Base-by-base conservation (phyloP, 1,140 invertebrate genomes). In the Pteromalus puparum region DNA sequence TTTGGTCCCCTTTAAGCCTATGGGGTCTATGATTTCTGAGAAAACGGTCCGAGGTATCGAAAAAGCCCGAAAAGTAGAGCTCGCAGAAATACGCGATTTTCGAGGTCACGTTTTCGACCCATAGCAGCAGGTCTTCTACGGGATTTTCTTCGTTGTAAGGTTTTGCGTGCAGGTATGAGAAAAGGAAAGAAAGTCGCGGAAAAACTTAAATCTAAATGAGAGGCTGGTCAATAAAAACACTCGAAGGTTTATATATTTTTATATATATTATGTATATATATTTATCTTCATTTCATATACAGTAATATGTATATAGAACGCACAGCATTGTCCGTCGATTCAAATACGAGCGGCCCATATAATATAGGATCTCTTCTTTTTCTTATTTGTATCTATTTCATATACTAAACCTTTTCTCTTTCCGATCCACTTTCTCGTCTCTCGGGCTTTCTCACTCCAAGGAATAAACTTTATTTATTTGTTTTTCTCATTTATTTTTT, bases 281-380 rank as follows among this genome's bases (percentile, higher is more conserved):
- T 85, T 76, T 28, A 53, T 85, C 75, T 78, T 85, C 75, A 72
- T 77, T 82, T 82, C 79, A 78, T 79, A 85, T 85, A 85, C 80
- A 85, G 73, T 85, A 85, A 85, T 81, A 85, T 85, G 84, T 79
- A 85, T 79, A 85, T 78, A 85, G 73, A 85, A 77, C 84, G 78
- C 72, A 85, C 78, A 81, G 30, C 75, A 85, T 76, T 70, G 79
- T 53, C 79, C 70, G 68, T 81, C 76, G 42, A 73, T 79, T 74
- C 18, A 73, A 84, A 78, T 79, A 79, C 65, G 46, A 79, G 1
- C 82, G 46, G 34, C 10, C 76, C 82, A 48, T 53, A 24, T 42
- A 68, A 73, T 81, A 75, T 81, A 80, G 30, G 53, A 84, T 80
- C 30, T 84, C 30, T 65, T 48, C 21, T 38, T 72, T 78, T 67